Conservation (phyloP, 1,140 invertebrate species). For the Drosophila melanica region DNA sequence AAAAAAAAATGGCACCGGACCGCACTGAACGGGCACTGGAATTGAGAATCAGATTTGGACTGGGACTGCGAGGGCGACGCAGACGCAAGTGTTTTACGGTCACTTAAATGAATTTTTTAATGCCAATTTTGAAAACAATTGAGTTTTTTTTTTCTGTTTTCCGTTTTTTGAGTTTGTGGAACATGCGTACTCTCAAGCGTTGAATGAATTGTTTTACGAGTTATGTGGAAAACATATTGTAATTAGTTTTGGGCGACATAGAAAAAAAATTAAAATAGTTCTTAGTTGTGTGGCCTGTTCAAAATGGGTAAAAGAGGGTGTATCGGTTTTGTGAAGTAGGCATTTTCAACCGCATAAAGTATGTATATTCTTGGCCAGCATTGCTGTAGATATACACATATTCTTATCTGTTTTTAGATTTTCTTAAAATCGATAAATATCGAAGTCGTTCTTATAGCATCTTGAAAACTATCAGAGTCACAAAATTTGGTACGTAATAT, state of each 20-base stretch:
- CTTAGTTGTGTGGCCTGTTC: background rate
- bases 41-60: background rate
- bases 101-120: constrained; percentile 77
- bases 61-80: constrained; percentile 9
- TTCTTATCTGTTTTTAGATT: too few species aligned
- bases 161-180: constrained; percentile 39
- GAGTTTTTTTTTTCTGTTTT: constrained; percentile 62
- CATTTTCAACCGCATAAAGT: too few species aligned
- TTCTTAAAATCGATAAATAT: too few species aligned
- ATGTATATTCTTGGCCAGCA: too few species aligned
- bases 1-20: constrained; percentile 36
- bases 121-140: constrained; percentile 78
- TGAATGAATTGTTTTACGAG: constrained; percentile 77
- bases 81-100: constrained; percentile 76
- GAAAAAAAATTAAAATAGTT: constrained; percentile 8
- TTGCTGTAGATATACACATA: too few species aligned
- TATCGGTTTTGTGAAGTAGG: too few species aligned
- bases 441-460: too few species aligned
- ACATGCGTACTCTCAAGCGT: constrained; percentile 38
- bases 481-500: too few species aligned
- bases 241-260: constrained; percentile 37
- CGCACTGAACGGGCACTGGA: constrained; percentile 18
- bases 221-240: constrained; percentile 71
- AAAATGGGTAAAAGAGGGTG: too few species aligned
- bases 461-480: too few species aligned